Conservation (phyloP, 2,113 vertebrate species). For the Noturus placidus region DNA sequence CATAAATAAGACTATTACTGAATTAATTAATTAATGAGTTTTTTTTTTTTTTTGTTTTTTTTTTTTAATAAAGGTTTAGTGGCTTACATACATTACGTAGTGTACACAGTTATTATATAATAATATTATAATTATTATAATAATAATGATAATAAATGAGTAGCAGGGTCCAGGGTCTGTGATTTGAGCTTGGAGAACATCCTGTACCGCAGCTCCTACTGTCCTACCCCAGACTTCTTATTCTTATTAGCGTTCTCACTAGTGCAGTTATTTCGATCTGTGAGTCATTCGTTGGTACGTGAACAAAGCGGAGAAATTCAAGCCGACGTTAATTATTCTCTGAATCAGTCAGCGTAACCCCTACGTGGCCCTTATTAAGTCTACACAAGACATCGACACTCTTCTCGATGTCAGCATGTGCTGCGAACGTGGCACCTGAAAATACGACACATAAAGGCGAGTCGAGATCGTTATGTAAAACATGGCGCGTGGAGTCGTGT, state of each 20-base stretch:
- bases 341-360: not conserved
- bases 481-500: constrained; percentile 22
- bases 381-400: not conserved
- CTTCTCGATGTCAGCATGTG: not conserved
- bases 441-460: not conserved
- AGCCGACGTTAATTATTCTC: not conserved
- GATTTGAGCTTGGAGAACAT: not conserved
- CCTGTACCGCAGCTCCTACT: not conserved
- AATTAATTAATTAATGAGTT: no score
- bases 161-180: not conserved
- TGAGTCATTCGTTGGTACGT: not conserved
- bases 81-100: not conserved
- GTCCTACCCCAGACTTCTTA: not conserved
- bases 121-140: no score
- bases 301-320: not conserved
- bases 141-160: no score
- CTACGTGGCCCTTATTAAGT: not conserved
- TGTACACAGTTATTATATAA: no score
- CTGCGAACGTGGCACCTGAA: not conserved
- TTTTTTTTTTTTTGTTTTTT: no score
- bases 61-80: not conserved
- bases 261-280: not conserved
- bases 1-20: no score
- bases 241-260: not conserved
- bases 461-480: not conserved